Evolutionary conservation across 2,888 invertebrate genomes (phyloP).

Genomic region (Notodonta dromedarius): DNA sequence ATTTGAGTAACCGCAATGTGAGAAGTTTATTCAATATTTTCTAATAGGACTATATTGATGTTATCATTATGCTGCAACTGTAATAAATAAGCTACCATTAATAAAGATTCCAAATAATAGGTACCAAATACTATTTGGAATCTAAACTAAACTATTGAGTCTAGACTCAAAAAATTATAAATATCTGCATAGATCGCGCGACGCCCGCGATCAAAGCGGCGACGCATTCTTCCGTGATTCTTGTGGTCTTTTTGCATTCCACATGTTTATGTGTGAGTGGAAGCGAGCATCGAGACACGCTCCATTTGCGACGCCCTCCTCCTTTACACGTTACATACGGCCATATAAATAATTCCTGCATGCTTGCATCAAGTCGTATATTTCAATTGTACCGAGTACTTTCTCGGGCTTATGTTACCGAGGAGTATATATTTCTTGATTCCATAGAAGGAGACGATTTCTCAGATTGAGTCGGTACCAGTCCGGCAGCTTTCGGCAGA

Average conservation of each 20-base stretch:
- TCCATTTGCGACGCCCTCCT: constrained; percentile 66
- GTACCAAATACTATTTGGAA: too few species aligned
- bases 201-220: constrained; percentile 32
- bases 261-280: constrained; percentile 61
- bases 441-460: constrained; percentile 71
- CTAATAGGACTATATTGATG: too few species aligned
- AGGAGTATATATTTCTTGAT: constrained; percentile 49
- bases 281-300: constrained; percentile 69
- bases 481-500: constrained; percentile 73
- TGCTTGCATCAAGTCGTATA: constrained; percentile 33
- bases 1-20: not conserved
- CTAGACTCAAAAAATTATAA: constrained; percentile 10
- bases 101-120: too few species aligned
- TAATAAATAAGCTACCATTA: too few species aligned
- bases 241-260: constrained; percentile 68
- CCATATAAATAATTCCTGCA: constrained; percentile 41
- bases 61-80: too few species aligned
- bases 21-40: not conserved
- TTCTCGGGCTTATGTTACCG: constrained; percentile 51
- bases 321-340: constrained; percentile 49
- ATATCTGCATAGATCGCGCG: constrained; percentile 34
- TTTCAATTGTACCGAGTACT: constrained; percentile 53
- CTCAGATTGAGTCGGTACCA: constrained; percentile 73
- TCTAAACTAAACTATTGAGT: constrained; percentile 8
- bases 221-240: constrained; percentile 65